A percentile compares a stretch with the other conserved stretches of the same genome.
Evolutionary conservation across 2,797 vertebrate genomes (phyloP).

Genomic region (Hoplostethus atlanticus): DNA sequence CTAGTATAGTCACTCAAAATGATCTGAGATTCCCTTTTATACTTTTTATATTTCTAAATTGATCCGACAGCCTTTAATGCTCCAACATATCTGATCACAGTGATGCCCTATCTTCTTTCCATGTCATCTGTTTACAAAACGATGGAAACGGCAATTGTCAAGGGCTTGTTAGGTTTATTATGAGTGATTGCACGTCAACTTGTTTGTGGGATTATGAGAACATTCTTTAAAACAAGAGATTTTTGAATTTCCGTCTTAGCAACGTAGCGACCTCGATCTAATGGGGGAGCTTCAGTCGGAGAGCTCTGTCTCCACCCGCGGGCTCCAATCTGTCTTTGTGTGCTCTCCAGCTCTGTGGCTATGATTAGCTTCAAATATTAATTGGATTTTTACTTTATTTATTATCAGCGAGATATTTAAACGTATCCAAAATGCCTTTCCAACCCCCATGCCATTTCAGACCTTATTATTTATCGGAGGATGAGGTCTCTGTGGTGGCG

Average conservation of each 20-base stretch:
- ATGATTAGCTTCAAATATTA: conserved; percentile 84
- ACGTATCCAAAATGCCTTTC: conserved; percentile 52
- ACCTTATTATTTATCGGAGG: conserved; percentile 48
- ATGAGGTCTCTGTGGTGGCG: conserved; percentile 29
- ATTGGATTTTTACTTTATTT: conserved; percentile 83
- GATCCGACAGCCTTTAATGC: conserved; percentile 46
- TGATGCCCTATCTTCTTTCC: conserved; percentile 12
- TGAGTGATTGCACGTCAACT: conserved; percentile 47
- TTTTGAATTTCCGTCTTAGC: conserved; percentile 76
- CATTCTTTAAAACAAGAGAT: conserved; percentile 75
- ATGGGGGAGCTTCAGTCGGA: conserved; percentile 71
- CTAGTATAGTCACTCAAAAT: conserved; percentile 51
- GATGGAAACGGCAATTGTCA: conserved; percentile 55
- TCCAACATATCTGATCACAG: conserved; percentile 50
- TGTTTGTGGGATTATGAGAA: conserved; percentile 61
- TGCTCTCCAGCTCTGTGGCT: conserved; percentile 79
- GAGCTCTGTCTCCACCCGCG: conserved; percentile 66
- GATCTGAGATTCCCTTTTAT: conserved; percentile 31
- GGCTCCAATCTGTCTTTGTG: conserved; percentile 83
- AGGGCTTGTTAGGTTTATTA: conserved; percentile 70
- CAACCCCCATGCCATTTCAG: conserved; percentile 30
- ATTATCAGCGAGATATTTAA: conserved; percentile 71
- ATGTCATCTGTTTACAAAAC: conserved; percentile 61
- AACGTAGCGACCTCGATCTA: conserved; percentile 72
- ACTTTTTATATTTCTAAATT: conserved; percentile 60